A percentile compares a stretch with the other conserved stretches of the same genome.
Evolutionary conservation across 2,797 vertebrate genomes (phyloP).

Genomic region (Syncerus caffer): DNA sequence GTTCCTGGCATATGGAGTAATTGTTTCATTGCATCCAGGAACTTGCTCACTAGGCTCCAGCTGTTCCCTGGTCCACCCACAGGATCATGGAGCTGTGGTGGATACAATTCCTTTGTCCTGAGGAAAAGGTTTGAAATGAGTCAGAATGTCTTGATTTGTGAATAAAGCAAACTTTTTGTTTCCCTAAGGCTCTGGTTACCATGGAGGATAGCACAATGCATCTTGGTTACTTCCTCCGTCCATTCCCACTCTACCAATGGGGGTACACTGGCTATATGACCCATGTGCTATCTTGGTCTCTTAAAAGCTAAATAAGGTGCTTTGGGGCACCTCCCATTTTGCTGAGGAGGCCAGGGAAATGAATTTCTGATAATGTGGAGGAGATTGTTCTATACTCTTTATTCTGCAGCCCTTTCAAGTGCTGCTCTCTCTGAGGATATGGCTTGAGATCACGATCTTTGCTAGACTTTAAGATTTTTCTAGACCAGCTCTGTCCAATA

Average conservation of each 20-base stretch:
- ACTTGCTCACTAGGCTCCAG: neutral
- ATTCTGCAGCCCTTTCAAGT: neutral
- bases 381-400: neutral
- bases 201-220: neutral
- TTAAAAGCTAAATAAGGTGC: neutral
- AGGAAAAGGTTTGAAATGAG: slow-evolving; percentile 27
- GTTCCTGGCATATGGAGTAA: neutral
- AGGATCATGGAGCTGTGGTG: neutral
- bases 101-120: neutral
- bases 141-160: slow-evolving; percentile 24
- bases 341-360: neutral
- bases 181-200: neutral
- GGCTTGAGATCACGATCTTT: neutral
- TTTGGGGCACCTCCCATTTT: neutral
- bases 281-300: neutral
- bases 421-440: neutral
- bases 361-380: neutral
- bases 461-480: neutral
- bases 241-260: neutral
- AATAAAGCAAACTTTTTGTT: neutral
- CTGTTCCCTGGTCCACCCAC: slow-evolving; percentile 24
- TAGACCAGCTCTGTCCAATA: neutral
- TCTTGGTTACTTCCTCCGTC: neutral
- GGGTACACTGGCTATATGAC: neutral
- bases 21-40: neutral